Evolutionary conservation across 2,113 vertebrate genomes (phyloP).

Genomic region (Hydrolagus affinis): DNA sequence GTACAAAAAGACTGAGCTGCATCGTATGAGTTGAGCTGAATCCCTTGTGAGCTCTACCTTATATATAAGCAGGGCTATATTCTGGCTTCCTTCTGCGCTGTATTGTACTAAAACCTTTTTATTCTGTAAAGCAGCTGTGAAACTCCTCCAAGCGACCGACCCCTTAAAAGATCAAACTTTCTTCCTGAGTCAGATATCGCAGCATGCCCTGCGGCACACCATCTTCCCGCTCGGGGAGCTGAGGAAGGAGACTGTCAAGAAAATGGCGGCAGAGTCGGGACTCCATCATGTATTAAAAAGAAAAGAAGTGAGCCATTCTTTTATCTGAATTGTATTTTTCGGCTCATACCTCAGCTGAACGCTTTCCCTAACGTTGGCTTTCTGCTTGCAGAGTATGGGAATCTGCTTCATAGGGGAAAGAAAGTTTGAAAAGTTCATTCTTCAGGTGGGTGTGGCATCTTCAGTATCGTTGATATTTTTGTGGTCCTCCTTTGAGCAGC

Average conservation of each 20-base stretch:
- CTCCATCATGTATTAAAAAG: slow-evolving; percentile 82
- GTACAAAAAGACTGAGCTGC: too few species aligned
- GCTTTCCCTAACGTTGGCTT: not conserved
- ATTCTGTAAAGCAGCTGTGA: slow-evolving; percentile 56
- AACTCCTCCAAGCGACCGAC: slow-evolving; percentile 76
- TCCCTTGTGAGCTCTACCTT: too few species aligned
- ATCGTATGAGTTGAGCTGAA: too few species aligned
- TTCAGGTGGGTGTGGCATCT: slow-evolving; percentile 56
- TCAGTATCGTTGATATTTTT: accelerated
- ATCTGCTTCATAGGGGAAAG: slow-evolving; percentile 91
- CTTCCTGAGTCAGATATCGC: slow-evolving; percentile 92
- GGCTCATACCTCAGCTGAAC: not conserved
- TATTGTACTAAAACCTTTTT: not conserved
- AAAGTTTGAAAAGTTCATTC: slow-evolving; percentile 83
- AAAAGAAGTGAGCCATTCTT: slow-evolving; percentile 74
- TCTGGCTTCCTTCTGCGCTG: too few species aligned
- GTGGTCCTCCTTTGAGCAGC: too few species aligned
- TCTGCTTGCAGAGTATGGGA: slow-evolving; percentile 81
- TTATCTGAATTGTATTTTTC: not conserved
- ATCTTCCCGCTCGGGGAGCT: slow-evolving; percentile 88
- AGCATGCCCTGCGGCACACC: slow-evolving; percentile 75
- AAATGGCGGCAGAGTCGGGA: slow-evolving; percentile 77
- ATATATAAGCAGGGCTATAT: too few species aligned
- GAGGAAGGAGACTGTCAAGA: slow-evolving; percentile 83
- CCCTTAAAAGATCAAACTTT: slow-evolving; percentile 90